A percentile compares a stretch with the other conserved stretches of the same genome.
Evolutionary conservation across 2,797 vertebrate genomes (phyloP).

Genomic region (Pseudomugil gertrudae): DNA sequence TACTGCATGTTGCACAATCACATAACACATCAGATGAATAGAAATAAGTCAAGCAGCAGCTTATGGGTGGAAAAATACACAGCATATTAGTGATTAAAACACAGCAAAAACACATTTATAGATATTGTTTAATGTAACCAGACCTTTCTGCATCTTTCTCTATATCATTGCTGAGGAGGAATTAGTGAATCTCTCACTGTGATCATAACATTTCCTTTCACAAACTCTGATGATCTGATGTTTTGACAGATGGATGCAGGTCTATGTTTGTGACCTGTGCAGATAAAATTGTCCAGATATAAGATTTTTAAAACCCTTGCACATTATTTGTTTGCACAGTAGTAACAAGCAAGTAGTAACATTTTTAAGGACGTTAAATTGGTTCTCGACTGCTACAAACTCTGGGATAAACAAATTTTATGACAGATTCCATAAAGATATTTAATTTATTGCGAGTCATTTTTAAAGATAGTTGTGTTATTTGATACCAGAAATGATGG

Average conservation of each 20-base stretch:
- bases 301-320: no score
- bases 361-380: no score
- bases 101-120: no score
- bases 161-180: neutral
- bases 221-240: neutral
- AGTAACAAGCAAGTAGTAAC: no score
- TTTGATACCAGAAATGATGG: accelerated
- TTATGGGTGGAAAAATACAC: neutral
- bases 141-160: no score
- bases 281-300: no score
- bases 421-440: neutral
- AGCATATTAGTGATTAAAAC: neutral
- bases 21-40: neutral
- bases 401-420: neutral
- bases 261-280: neutral
- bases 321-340: no score
- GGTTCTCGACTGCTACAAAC: neutral
- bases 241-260: neutral
- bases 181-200: neutral
- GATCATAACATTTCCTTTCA: no score
- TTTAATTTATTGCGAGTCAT: neutral
- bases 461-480: no score
- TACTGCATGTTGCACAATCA: neutral
- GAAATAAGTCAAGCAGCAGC: neutral
- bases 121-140: no score